A percentile compares a stretch with the other conserved stretches of the same genome.
Conservation (phyloP, 2,113 vertebrate genomes). For the Phalacrocorax aristotelis region DNA sequence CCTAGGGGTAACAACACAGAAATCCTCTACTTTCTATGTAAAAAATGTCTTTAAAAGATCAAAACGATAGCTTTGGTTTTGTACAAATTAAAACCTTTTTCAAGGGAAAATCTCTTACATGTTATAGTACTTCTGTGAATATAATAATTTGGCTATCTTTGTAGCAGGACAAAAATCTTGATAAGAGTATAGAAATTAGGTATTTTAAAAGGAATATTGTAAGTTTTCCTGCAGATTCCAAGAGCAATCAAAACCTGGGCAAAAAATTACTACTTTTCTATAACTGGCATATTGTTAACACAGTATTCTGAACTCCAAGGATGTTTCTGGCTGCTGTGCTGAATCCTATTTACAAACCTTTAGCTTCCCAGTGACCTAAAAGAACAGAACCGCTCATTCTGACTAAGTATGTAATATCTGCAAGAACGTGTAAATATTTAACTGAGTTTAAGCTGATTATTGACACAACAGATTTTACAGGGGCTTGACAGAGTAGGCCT, state of each 20-base stretch:
- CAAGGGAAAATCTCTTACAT: background rate
- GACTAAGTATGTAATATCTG: background rate
- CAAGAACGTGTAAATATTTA: slow-evolving; percentile 3
- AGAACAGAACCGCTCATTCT: background rate
- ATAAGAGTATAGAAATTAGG: background rate
- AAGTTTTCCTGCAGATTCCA: slow-evolving; percentile 14
- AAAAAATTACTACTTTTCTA: background rate
- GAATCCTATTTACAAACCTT: background rate
- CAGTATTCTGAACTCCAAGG: background rate
- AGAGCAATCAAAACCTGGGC: background rate
- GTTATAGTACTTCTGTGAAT: background rate
- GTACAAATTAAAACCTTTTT: slow-evolving; percentile 9
- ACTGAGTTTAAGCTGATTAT: slow-evolving; percentile 41
- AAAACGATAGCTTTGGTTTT: background rate
- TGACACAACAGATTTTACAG: slow-evolving; percentile 44
- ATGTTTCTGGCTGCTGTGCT: slow-evolving; percentile 4
- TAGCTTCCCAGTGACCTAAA: slow-evolving; percentile 20
- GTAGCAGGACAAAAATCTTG: background rate
- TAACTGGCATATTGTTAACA: background rate
- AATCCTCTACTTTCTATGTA: slow-evolving; percentile 10
- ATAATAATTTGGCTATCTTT: background rate
- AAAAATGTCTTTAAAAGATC: background rate
- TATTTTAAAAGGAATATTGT: no score
- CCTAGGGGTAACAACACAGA: background rate
- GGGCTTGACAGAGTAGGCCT: slow-evolving; percentile 36